phyloP scores from a whole-genome alignment of 2,113 vertebrate species.

The Tenebrosternarchus preto region DNA sequence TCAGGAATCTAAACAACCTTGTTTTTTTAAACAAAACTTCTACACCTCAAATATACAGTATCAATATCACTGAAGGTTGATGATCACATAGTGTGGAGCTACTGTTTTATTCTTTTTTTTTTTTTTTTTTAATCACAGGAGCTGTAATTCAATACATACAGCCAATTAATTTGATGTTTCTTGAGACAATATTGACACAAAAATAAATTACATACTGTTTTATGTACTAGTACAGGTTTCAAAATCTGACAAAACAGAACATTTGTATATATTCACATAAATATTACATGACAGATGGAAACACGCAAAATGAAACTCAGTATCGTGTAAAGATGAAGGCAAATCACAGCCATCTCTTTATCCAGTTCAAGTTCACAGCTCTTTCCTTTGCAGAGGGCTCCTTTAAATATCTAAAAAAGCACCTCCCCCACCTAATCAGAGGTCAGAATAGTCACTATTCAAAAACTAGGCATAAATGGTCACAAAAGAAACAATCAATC shows the following conservation, averaged over 20 bases:
- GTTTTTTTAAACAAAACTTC: neutral
- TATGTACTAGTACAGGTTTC: slow-evolving; percentile 50
- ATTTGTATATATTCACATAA: slow-evolving; percentile 59
- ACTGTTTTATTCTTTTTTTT: neutral
- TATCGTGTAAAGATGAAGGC: slow-evolving; percentile 65
- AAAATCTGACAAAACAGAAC: slow-evolving; percentile 44
- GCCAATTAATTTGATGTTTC: slow-evolving; percentile 15
- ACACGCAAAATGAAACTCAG: slow-evolving; percentile 49
- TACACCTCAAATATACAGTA: neutral
- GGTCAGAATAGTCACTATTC: slow-evolving; percentile 54
- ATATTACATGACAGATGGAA: slow-evolving; percentile 61
- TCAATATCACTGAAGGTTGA: neutral
- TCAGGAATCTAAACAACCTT: slow-evolving; percentile 7
- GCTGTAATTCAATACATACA: slow-evolving; percentile 16
- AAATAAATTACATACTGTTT: slow-evolving; percentile 65
- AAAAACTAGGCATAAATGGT: slow-evolving; percentile 48
- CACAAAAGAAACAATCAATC: slow-evolving; percentile 24
- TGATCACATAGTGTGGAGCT: neutral
- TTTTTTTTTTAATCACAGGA: slow-evolving; percentile 14
- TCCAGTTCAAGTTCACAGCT: slow-evolving; percentile 57
- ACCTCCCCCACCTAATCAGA: slow-evolving; percentile 36
- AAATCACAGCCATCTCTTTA: slow-evolving; percentile 63
- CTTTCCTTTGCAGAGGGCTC: slow-evolving; percentile 62
- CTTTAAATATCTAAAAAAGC: slow-evolving; percentile 64
- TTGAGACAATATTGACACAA: slow-evolving; percentile 50